phyloP scores from a whole-genome alignment of 2,797 vertebrate species.

The Sebastes kiyomatsui region DNA sequence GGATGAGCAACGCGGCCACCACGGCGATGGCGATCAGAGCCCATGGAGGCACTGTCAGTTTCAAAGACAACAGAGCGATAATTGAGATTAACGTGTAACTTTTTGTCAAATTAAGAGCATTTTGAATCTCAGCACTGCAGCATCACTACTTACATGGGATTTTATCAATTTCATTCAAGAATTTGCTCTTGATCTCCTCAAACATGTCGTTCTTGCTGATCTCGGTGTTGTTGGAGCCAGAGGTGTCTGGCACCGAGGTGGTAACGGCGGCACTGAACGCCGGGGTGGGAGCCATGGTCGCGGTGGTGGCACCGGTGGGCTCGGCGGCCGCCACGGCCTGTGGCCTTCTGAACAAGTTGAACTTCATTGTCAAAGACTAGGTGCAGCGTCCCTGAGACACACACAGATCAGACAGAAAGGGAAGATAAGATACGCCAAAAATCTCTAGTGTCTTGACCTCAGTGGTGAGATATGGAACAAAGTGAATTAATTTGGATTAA shows the following conservation, averaged over 20 bases:
- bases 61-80: slow-evolving; percentile 10
- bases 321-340: slow-evolving; percentile 75
- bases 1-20: slow-evolving; percentile 91
- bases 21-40: slow-evolving; percentile 95
- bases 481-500: not conserved
- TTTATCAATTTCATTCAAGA: slow-evolving; percentile 95
- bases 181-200: slow-evolving; percentile 91
- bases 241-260: slow-evolving; percentile 83
- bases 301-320: slow-evolving; percentile 72
- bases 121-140: not conserved
- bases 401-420: slow-evolving; percentile 8
- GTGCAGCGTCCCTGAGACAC: slow-evolving; percentile 61
- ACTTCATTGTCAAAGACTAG: slow-evolving; percentile 82
- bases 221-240: slow-evolving; percentile 82
- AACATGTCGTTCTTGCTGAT: slow-evolving; percentile 89
- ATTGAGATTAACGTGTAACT: not conserved
- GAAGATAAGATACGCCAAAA: not conserved
- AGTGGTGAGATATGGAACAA: not conserved
- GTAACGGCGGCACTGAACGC: slow-evolving; percentile 53
- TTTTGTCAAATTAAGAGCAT: not conserved
- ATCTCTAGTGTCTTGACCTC: not conserved
- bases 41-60: slow-evolving; percentile 91
- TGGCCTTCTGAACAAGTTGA: slow-evolving; percentile 80
- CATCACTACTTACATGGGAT: slow-evolving; percentile 91
- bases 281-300: slow-evolving; percentile 69